Base-by-base conservation (phyloP, 2,113 vertebrate genomes). In the Catharus fuscescens region DNA sequence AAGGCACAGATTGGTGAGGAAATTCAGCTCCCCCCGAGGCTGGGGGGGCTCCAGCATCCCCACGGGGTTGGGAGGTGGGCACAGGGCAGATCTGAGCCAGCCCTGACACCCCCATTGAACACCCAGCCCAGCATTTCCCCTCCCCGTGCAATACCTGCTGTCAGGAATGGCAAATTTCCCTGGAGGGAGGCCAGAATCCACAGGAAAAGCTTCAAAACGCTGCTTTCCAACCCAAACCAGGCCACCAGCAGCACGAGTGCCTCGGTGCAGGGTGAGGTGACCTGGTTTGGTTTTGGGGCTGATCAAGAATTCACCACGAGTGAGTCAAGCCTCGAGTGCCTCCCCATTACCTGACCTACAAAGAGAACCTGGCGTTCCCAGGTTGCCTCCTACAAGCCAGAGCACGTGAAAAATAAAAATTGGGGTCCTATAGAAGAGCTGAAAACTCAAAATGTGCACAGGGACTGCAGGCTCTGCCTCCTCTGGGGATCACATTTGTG, bases 401-500 rank as follows among this genome's bases (percentile, higher is more conserved):
- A n/a, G 42, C 19, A 85, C 34, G 29, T 2, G 13, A 67, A 67
- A 69, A 89, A 45, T 15, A 9, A 20, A 19, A 2, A 12, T 3
- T n/a, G 4, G 9, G 48, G 1, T 82, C 12, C 47, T 10, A 0
- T 1, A 15, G 61, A 73, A 62, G 47, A 26, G 53, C 21, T 64
- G 29, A 5, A 45, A 65, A 28, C 5, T 8, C 7, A 0, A 5
- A 65, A 61, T 25, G 9, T 16, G 31, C 76, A 44, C 69, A 5
- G 8, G 13, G 36, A 9, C 7, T 0, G 0, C 28, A 2, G 45
- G 65, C 44, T 91, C 40, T 92, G 72, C 52, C 59, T 38, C 32
- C 87, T 10, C 61, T 1, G 9, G 66, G 61, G 12, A 14, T 32
- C 24, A 4, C 18, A 0, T 3, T 21, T 0, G 0, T 1, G 0